A percentile compares a stretch with the other conserved stretches of the same genome.
Conservation (phyloP, 30 jellyfish, hydroid and myxozoan species). For the Turritopsis rubra region DNA sequence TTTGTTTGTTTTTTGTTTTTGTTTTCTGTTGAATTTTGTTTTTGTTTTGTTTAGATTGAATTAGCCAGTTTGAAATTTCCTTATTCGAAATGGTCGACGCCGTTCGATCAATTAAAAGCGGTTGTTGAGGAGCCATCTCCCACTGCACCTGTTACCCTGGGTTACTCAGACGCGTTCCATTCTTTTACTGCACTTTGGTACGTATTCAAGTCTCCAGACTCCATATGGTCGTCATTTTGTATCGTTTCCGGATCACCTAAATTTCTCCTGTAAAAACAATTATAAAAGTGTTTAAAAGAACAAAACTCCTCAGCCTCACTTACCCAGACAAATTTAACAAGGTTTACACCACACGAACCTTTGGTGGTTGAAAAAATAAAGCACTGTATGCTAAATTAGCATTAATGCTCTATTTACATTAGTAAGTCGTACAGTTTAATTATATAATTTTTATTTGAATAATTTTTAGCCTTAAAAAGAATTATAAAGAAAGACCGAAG, state of each 20-base stretch:
- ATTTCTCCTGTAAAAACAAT: neutral
- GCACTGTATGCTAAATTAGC: too few relatives aligned
- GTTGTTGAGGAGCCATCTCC: conserved; percentile 94
- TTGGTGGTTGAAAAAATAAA: too few relatives aligned
- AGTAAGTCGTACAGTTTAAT: too few relatives aligned
- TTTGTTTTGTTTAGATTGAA: conserved; percentile 56
- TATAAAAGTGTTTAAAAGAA: too few relatives aligned
- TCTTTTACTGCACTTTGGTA: conserved; percentile 69
- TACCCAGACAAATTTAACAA: too few relatives aligned
- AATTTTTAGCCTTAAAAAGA: conserved; percentile 60
- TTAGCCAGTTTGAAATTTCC: conserved; percentile 84
- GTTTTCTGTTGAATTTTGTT: neutral
- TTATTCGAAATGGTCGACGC: conserved; percentile 78
- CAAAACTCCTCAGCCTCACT: too few relatives aligned
- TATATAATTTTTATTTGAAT: too few relatives aligned
- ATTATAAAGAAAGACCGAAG: conserved; percentile 69
- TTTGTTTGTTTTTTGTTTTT: neutral
- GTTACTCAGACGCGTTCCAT: conserved; percentile 44
- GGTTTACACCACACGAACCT: too few relatives aligned
- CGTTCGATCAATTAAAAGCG: conserved; percentile 89
- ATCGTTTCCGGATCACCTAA: neutral
- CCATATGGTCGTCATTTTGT: neutral
- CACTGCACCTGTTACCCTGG: conserved; percentile 33
- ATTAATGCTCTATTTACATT: too few relatives aligned
- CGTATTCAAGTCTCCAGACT: neutral